Conservation (phyloP, 2,888 invertebrate genomes). For the Pristionchus japonicus region DNA sequence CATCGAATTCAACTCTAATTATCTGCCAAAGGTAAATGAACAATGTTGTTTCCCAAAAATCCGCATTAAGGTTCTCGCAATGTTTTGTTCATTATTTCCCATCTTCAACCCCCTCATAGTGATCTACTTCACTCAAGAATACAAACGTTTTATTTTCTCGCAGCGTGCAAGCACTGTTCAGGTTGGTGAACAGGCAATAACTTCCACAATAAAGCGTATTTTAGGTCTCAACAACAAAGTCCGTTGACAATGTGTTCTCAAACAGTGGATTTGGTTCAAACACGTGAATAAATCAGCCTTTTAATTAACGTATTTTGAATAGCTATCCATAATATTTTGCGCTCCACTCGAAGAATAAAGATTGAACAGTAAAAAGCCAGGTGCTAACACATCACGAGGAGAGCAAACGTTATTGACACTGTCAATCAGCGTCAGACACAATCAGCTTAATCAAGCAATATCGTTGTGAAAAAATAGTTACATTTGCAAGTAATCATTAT, state of each 20-base stretch:
- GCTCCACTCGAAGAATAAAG: no score
- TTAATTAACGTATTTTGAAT: no score
- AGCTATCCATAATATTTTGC: no score
- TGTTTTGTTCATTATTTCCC: not conserved
- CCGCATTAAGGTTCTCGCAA: not conserved
- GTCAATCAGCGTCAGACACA: no score
- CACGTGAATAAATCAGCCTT: no score
- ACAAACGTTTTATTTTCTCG: not conserved
- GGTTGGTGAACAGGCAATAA: not conserved
- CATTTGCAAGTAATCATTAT: not conserved
- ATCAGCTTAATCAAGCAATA: no score
- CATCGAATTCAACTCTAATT: not conserved
- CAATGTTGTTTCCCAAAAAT: no score
- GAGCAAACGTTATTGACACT: no score
- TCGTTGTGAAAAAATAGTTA: not conserved
- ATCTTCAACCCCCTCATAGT: not conserved
- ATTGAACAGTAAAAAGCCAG: no score
- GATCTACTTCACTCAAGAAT: not conserved
- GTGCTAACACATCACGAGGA: no score
- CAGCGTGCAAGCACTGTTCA: not conserved
- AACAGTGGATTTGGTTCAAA: no score
- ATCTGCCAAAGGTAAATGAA: not conserved
- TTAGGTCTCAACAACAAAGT: not conserved
- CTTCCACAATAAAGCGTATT: not conserved
- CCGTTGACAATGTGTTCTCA: no score